Base-by-base conservation (phyloP, 2,888 invertebrate species). In the Pimpla rufipes region DNA sequence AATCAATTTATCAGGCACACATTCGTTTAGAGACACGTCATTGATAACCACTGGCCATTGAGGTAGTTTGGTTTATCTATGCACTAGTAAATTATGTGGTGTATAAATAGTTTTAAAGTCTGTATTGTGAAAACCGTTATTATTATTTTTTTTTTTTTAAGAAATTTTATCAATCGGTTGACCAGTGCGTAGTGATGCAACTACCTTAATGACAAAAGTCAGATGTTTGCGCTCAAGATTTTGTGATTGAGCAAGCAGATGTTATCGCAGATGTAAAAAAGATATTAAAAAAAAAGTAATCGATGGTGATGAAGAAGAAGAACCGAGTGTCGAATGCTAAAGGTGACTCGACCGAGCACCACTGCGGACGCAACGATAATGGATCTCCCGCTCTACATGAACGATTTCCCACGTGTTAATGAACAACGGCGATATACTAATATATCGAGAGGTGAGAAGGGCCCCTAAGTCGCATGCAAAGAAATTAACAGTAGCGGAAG, bases 1-100 rank as follows among this genome's bases (percentile, higher is more conserved):
- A 71, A 64, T 90, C 87, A 91, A 88, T 42, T 47, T 88, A 89
- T 88, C 90, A 92, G 92, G 91, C 93, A 93, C 93, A 92, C 92
- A 92, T 91, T 92, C 88, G 89, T 90, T 89, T 87, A 79, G 86
- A 88, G 88, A 11, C 37, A 70, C 45, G 42, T 88, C 87, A 77
- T 82, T 55, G 66, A 57, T 37, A 40, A 71, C 37, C 59, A 77
- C 29, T 62, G 23, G 68, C 83, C 47, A 77, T 62, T 37, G 16
- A 40, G 37, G 37, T 16, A 62, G 18, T 16, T 37, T n/a, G 2
- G 35, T 37, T 37, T 6, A n/a, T 37, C 66, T 45, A 35, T 13
- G 66, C 66, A 66, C 66, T 21, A 11, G 11, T 23, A 23, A 55
- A 11, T 23, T 52, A 8, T 18, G 8, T 50, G 5, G 1, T 3